A percentile compares a stretch with the other conserved stretches of the same genome.
Conservation (phyloP, 2,113 vertebrate genomes). For the Nesogale talazaci region DNA sequence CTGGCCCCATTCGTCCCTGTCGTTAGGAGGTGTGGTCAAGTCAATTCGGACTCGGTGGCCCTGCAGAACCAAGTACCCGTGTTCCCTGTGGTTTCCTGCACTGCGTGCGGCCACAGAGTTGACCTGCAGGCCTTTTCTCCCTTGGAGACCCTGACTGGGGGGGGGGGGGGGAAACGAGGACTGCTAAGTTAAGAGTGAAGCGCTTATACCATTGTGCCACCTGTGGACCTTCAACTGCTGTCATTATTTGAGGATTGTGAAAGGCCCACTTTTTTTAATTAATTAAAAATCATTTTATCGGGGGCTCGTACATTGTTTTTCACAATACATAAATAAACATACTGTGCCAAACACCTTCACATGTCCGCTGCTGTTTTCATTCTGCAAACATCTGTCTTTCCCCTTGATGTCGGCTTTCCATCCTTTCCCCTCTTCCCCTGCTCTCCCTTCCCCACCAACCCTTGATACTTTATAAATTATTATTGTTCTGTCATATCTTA, state of each 20-base stretch:
- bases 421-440: too few relatives aligned
- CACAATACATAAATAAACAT: too few relatives aligned
- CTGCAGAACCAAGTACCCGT: background rate
- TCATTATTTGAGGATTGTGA: background rate
- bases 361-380: too few relatives aligned
- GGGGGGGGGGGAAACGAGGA: background rate
- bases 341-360: too few relatives aligned
- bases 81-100: background rate
- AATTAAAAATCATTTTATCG: too few relatives aligned
- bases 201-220: background rate
- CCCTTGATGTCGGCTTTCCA: too few relatives aligned
- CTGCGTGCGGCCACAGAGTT: background rate
- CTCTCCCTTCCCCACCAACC: too few relatives aligned
- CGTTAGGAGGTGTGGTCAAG: background rate
- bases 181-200: background rate
- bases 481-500: too few relatives aligned
- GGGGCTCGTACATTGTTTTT: too few relatives aligned
- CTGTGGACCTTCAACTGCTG: background rate
- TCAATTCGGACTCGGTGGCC: background rate
- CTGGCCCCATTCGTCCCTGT: background rate
- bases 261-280: background rate
- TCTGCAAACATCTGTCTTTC: too few relatives aligned
- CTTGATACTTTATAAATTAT: too few relatives aligned
- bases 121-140: background rate
- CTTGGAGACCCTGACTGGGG: background rate